A percentile compares a stretch with the other conserved stretches of the same genome.
Conservation (phyloP, 2,113 vertebrate species). For the Hirundichthys speculiger region DNA sequence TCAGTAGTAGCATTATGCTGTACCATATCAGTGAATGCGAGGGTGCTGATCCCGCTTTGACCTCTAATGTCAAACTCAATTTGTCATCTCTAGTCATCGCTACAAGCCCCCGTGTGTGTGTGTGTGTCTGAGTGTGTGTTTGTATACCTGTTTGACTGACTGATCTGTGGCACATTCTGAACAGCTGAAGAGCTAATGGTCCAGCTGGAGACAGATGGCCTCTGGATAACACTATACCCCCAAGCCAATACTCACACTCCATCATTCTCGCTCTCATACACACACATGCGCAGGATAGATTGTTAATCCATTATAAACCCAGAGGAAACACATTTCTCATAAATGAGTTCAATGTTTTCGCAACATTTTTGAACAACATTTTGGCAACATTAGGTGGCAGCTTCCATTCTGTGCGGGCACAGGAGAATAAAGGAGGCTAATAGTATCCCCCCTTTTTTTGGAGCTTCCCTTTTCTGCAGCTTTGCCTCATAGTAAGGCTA, state of each 20-base stretch:
- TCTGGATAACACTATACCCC: slow-evolving; percentile 78
- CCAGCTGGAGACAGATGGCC: slow-evolving; percentile 82
- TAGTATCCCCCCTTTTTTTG: slow-evolving; percentile 29
- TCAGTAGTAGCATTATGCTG: slow-evolving; percentile 44
- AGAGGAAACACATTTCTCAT: slow-evolving; percentile 67
- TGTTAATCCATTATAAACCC: slow-evolving; percentile 71
- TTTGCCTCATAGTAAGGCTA: slow-evolving; percentile 17
- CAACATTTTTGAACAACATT: slow-evolving; percentile 62
- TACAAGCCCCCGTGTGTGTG: slow-evolving; percentile 30
- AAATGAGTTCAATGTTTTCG: slow-evolving; percentile 73
- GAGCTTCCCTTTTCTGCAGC: slow-evolving; percentile 29
- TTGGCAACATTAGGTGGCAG: slow-evolving; percentile 54
- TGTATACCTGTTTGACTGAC: slow-evolving; percentile 78
- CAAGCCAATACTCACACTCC: slow-evolving; percentile 76
- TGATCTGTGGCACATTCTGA: slow-evolving; percentile 79
- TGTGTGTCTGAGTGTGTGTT: slow-evolving; percentile 43
- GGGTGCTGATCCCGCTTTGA: slow-evolving; percentile 61
- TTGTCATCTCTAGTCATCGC: slow-evolving; percentile 62
- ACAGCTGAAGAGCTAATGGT: slow-evolving; percentile 82
- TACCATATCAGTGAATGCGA: slow-evolving; percentile 49
- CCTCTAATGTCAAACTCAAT: slow-evolving; percentile 73
- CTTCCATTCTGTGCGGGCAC: slow-evolving; percentile 46
- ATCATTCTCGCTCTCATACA: slow-evolving; percentile 44
- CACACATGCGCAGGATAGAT: slow-evolving; percentile 43
- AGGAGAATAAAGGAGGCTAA: slow-evolving; percentile 33